Percentiles rank a stretch among this genome's conserved stretches.
Conservation (phyloP, 2,113 vertebrate genomes). For the Pomatorhinus ruficollis region DNA sequence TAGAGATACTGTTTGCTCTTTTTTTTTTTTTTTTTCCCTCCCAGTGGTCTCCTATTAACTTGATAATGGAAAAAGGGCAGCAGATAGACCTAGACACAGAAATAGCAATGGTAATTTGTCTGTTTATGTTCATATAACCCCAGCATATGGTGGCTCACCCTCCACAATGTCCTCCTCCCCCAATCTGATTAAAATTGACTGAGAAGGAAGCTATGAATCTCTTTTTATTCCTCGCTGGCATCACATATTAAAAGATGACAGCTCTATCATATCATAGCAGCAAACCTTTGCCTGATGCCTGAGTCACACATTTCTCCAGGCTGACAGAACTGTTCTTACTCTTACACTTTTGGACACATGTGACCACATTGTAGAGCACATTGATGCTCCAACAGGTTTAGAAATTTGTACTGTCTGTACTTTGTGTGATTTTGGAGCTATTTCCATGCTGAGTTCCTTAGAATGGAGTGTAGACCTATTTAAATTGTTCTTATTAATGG, state of each 20-base stretch:
- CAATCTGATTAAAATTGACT: not conserved
- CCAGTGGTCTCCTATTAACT: not conserved
- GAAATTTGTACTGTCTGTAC: not conserved
- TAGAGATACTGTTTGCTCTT: not conserved
- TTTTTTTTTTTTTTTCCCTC: rapidly evolving
- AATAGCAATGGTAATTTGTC: not conserved
- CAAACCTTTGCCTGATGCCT: not conserved
- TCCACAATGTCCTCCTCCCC: not conserved
- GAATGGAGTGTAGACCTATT: not conserved
- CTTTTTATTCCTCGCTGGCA: not conserved
- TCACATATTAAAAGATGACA: not conserved
- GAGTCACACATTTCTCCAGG: not conserved
- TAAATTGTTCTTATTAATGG: not conserved
- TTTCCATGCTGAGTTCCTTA: not conserved
- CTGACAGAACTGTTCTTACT: not conserved
- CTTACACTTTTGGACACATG: not conserved
- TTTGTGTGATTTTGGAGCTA: not conserved
- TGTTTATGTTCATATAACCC: not conserved
- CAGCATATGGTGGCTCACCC: not conserved
- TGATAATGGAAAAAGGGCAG: not conserved
- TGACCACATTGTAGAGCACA: not conserved
- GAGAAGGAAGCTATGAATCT: not conserved
- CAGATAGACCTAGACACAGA: not conserved
- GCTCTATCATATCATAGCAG: not conserved
- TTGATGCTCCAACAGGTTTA: not conserved